Evolutionary conservation across 2,888 invertebrate species (phyloP).

Genomic region (Spatulosminthurus flaviceps): DNA sequence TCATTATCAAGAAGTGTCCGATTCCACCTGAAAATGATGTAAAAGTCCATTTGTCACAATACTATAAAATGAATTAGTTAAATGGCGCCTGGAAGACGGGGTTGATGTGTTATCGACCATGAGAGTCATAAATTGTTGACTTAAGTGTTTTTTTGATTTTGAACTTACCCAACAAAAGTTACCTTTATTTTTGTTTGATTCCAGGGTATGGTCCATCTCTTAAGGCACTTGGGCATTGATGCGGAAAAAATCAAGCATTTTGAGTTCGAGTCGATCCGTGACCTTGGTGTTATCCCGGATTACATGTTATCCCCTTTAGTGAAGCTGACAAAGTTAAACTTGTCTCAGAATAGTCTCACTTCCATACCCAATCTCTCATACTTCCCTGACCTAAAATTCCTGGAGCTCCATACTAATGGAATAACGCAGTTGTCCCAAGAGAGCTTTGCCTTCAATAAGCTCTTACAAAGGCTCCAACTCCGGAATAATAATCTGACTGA

Average conservation of each 20-base stretch:
- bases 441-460: slow-evolving; percentile 49
- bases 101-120: no score
- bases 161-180: background rate
- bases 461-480: slow-evolving; percentile 52
- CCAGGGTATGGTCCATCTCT: slow-evolving; percentile 55
- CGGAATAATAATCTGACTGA: slow-evolving; percentile 52
- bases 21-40: slow-evolving; percentile 46
- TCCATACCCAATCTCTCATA: slow-evolving; percentile 53
- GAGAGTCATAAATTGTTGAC: background rate
- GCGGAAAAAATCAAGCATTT: slow-evolving; percentile 51
- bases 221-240: slow-evolving; percentile 54
- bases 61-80: background rate
- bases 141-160: background rate
- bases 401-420: slow-evolving; percentile 51
- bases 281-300: slow-evolving; percentile 50
- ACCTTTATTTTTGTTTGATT: background rate
- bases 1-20: slow-evolving; percentile 56
- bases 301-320: slow-evolving; percentile 56
- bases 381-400: slow-evolving; percentile 49
- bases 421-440: slow-evolving; percentile 42
- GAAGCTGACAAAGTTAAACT: slow-evolving; percentile 55
- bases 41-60: slow-evolving; percentile 25
- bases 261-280: slow-evolving; percentile 49
- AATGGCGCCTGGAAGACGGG: no score
- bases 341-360: slow-evolving; percentile 53